Conservation (phyloP, 2,797 vertebrate genomes). For the Coluber constrictor region DNA sequence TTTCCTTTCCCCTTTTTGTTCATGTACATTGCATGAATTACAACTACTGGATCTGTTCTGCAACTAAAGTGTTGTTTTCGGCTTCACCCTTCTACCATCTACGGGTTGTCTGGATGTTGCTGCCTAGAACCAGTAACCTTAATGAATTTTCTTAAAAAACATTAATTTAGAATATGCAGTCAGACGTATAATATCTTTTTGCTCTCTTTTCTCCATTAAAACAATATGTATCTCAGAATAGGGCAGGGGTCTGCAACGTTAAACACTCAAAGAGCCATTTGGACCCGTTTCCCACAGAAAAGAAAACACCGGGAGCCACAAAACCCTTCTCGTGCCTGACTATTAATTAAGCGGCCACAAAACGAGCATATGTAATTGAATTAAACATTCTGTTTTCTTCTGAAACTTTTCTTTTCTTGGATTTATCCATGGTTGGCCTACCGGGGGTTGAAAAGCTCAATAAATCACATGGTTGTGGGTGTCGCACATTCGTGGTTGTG, state of each 20-base stretch:
- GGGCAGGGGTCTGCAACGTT: background rate
- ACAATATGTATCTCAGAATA: background rate
- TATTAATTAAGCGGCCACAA: too few relatives aligned
- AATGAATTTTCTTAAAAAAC: background rate
- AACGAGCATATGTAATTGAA: too few relatives aligned
- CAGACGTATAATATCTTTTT: background rate
- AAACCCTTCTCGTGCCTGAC: too few relatives aligned
- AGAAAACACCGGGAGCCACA: too few relatives aligned
- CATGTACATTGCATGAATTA: background rate
- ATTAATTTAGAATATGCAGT: background rate
- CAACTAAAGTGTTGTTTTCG: background rate
- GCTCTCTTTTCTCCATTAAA: background rate
- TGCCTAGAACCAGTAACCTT: background rate
- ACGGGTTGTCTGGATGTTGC: background rate
- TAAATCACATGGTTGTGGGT: too few relatives aligned
- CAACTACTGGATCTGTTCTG: background rate
- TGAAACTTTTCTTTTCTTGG: too few relatives aligned
- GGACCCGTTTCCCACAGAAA: too few relatives aligned
- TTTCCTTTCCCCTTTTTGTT: background rate
- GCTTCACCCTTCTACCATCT: background rate
- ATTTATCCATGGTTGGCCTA: too few relatives aligned
- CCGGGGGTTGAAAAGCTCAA: too few relatives aligned
- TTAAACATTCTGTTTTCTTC: too few relatives aligned
- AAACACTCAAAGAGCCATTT: too few relatives aligned
- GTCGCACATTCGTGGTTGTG: too few relatives aligned